Evolutionary conservation across 2,113 vertebrate genomes (phyloP).

Genomic region (Tringa solitaria): DNA sequence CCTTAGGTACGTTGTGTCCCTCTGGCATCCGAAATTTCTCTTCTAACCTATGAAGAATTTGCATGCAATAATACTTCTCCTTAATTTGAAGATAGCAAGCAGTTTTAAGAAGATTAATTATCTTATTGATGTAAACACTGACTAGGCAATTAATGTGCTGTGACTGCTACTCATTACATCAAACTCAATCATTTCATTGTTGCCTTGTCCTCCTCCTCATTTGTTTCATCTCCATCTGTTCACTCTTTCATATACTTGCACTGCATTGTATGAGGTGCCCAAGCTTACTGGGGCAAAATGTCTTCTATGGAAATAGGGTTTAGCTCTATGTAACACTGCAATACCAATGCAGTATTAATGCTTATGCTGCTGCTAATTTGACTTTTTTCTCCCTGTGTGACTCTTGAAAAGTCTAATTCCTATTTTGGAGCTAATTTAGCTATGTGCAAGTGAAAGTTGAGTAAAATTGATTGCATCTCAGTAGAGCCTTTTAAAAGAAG

Average conservation of each 20-base stretch:
- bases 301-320: neutral
- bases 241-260: neutral
- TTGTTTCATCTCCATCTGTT: slow-evolving; percentile 27
- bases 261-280: neutral
- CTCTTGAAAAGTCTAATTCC: neutral
- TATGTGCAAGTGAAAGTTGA: neutral
- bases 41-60: neutral
- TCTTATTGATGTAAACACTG: slow-evolving; percentile 30
- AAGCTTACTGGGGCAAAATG: neutral
- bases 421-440: neutral
- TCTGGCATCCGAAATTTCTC: neutral
- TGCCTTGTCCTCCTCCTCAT: slow-evolving; percentile 5
- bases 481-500: neutral
- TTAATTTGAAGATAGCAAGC: neutral
- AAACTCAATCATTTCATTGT: slow-evolving; percentile 2
- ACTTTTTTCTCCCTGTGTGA: neutral
- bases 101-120: slow-evolving; percentile 18
- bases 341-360: neutral
- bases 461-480: neutral
- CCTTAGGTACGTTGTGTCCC: neutral
- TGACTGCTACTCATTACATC: slow-evolving; percentile 10
- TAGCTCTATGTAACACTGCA: neutral
- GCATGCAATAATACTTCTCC: neutral
- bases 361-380: neutral
- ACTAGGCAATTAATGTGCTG: neutral